A percentile compares a stretch with the other conserved stretches of the same genome.
phyloP scores from a whole-genome alignment of 1,140 invertebrate species.

The Aphelenchoides avenae region DNA sequence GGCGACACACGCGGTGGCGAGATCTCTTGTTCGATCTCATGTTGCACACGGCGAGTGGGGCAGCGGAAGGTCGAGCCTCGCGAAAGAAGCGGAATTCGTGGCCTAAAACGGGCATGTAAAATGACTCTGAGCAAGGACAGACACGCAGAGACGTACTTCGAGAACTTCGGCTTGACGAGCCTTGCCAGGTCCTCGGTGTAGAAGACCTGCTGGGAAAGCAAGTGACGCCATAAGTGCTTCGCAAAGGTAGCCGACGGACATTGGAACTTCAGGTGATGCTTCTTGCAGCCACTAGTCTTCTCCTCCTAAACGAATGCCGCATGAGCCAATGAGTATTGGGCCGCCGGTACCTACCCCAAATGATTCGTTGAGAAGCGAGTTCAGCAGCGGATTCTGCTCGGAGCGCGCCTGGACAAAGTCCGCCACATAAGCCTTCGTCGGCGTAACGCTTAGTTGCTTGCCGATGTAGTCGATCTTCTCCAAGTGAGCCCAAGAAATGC shows the following conservation, averaged over 20 bases:
- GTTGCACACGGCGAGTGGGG: slow-evolving; percentile 26
- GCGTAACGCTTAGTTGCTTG: slow-evolving; percentile 13
- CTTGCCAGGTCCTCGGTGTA: slow-evolving; percentile 44
- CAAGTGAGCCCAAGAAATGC: slow-evolving; percentile 65
- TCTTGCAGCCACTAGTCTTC: slow-evolving; percentile 27
- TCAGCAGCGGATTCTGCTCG: slow-evolving; percentile 12
- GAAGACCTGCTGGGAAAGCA: slow-evolving; percentile 51
- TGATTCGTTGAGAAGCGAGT: slow-evolving; percentile 9
- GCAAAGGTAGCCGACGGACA: slow-evolving; percentile 47
- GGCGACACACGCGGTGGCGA: not conserved
- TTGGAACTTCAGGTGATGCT: slow-evolving; percentile 39
- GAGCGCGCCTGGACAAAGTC: not conserved
- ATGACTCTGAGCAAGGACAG: slow-evolving; percentile 1
- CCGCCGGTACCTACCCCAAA: slow-evolving; percentile 1
- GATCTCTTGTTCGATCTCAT: slow-evolving; percentile 25
- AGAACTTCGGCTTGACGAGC: slow-evolving; percentile 49
- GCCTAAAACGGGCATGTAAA: slow-evolving; percentile 10
- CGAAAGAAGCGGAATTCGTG: slow-evolving; percentile 25
- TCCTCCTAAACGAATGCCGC: slow-evolving; percentile 25
- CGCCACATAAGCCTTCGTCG: slow-evolving; percentile 12
- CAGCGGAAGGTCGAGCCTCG: slow-evolving; percentile 39
- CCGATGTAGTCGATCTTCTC: slow-evolving; percentile 24
- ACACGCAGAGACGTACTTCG: slow-evolving; percentile 35
- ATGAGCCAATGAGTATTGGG: slow-evolving; percentile 22
- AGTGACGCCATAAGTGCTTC: slow-evolving; percentile 50